Percentiles rank a stretch among this genome's conserved stretches.
Conservation (phyloP, 1,140 invertebrate species). For the Holotrichia oblita region DNA sequence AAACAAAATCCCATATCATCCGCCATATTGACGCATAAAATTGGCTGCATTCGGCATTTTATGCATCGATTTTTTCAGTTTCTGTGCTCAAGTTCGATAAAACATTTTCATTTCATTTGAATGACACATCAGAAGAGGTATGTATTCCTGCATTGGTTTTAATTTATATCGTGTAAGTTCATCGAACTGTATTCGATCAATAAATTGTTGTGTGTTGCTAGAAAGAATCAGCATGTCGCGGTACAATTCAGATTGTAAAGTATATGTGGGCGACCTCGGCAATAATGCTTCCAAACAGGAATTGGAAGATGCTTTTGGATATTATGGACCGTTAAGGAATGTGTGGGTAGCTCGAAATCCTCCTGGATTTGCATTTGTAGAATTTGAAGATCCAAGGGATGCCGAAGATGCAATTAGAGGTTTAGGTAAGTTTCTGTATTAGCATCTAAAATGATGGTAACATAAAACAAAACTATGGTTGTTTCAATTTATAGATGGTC, state of each 20-base stretch:
- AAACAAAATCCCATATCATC: conserved; percentile 32
- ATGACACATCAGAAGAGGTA: not conserved
- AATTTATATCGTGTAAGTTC: not conserved
- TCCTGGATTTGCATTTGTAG: conserved; percentile 94
- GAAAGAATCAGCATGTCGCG: conserved; percentile 70
- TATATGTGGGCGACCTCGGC: conserved; percentile 95
- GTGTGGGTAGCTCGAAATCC: conserved; percentile 96
- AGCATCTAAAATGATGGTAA: not conserved
- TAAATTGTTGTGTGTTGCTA: not conserved
- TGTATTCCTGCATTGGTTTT: not conserved
- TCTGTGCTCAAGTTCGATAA: not conserved
- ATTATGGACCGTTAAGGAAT: conserved; percentile 92
- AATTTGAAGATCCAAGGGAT: conserved; percentile 91
- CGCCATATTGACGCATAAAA: conserved; percentile 38
- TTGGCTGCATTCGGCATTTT: not conserved
- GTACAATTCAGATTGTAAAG: conserved; percentile 89
- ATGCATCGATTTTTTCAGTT: not conserved
- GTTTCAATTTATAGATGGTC: conserved; percentile 65
- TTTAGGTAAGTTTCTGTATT: conserved; percentile 66
- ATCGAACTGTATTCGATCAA: conserved; percentile 40
- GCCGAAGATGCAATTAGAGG: conserved; percentile 90
- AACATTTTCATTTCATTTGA: conserved; percentile 1
- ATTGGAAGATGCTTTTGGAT: conserved; percentile 92
- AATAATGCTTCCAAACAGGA: conserved; percentile 90
- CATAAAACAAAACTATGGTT: not conserved